Evolutionary conservation across 2,888 invertebrate species (phyloP), one percentile per base, ranked within the genome.

Genomic region (Crocallis elinguaria): DNA sequence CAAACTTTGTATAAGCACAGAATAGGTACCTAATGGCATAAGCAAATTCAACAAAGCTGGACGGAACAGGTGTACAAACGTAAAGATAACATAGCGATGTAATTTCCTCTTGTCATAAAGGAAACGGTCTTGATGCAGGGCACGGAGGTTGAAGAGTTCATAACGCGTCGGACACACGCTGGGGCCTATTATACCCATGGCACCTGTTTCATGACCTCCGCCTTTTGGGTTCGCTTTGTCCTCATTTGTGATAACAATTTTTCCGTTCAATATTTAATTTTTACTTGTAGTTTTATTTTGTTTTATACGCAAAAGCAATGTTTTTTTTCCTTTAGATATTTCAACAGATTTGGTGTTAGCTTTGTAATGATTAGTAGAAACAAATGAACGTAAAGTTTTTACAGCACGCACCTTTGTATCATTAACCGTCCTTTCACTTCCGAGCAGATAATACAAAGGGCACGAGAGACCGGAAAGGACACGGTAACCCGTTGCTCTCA

Each of bases 401-500:
- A 67, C 68, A 70, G 66, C 66, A 67, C 69, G 61, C 77, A 80
- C 81, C 78, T 79, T 77, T 77, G 73, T 71, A 51, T 77, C 80
- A 82, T 83, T 79, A 83, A 72, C 69, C 52, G 56, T 66, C 68
- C 67, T 69, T 68, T 72, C 76, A 73, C 77, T 73, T 80, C 77
- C 74, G 68, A 60, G 60, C 57, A 71, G 87, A 88, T 88, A 88
- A 84, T 76, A 67, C 65, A 74, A 70, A 81, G 83, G 80, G 77
- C 80, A 79, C 66, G 56, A 38, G 65, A 60, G 67, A 75, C 84
- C 83, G 86, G 87, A 86, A 87, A 82, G 84, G 86, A 84, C 82
- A 69, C 74, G 67, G 86, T 86, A 84, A 87, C 88, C 88, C 86
- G 82, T 76, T 84, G 84, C 80, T 87, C 86, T 82, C 80, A 74